Conservation (phyloP, 2,888 invertebrate species). For the Scaptomyza flava region DNA sequence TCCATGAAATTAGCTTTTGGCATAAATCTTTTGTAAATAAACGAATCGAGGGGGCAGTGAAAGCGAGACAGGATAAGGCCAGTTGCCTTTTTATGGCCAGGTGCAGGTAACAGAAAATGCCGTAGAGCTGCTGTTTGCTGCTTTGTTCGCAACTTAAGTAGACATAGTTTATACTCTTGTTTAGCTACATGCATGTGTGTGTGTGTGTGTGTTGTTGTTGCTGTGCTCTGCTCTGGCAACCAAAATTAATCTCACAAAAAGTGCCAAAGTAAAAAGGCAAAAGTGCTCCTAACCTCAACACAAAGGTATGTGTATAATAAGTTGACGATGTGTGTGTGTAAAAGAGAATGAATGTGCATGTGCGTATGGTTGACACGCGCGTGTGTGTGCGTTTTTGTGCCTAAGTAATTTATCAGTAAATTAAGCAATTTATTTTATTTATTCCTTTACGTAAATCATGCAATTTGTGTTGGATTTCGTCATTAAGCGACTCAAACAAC, state of each 20-base stretch:
- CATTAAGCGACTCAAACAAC: conserved; percentile 52
- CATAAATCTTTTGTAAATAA: conserved; percentile 78
- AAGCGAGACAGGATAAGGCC: conserved; percentile 38
- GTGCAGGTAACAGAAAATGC: conserved; percentile 28
- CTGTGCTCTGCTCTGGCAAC: background rate
- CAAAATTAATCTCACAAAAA: conserved; percentile 77
- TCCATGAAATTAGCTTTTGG: conserved; percentile 80
- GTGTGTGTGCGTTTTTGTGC: conserved; percentile 21
- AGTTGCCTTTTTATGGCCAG: conserved; percentile 38
- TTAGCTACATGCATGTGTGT: conserved; percentile 3
- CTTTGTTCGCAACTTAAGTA: conserved; percentile 51
- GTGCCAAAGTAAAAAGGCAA: conserved; percentile 67
- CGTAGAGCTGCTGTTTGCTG: conserved; percentile 26
- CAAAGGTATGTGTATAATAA: conserved; percentile 51
- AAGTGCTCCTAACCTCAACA: conserved; percentile 29
- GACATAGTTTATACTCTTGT: conserved; percentile 64
- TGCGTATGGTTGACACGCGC: background rate
- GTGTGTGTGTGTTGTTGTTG: conserved; percentile 7
- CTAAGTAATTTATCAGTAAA: conserved; percentile 82
- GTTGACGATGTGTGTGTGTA: conserved; percentile 21
- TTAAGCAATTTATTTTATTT: conserved; percentile 83
- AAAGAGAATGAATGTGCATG: background rate
- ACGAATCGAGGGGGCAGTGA: conserved; percentile 25
- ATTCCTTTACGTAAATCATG: conserved; percentile 83
- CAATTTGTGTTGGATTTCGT: conserved; percentile 79